Evolutionary conservation across 2,888 invertebrate genomes (phyloP), one percentile per base, ranked within the genome.

Genomic region (Philaethria dido): DNA sequence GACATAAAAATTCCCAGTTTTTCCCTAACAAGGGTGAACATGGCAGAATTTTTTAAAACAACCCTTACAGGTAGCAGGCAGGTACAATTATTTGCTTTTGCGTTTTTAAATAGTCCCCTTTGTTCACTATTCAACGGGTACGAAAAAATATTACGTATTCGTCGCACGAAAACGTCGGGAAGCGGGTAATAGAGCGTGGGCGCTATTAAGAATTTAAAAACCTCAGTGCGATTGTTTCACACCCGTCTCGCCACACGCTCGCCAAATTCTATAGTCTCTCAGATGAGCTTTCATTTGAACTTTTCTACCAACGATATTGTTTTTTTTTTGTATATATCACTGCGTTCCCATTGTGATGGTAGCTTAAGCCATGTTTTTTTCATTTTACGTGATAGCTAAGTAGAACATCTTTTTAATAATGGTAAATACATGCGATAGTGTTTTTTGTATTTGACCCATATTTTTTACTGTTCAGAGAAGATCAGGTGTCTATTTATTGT

Each of bases 131-230:
- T 62, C 66, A 66, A 47, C 61, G 54, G 33, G 36, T 52, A 57
- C 36, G 45, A 62, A 69, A 64, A 69, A 69, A 66, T 62, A 72
- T 68, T 66, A 67, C 63, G 70, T 66, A 72, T 73, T 72, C 73
- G 62, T 54, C 52, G 66, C 74, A 71, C 71, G 71, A 54, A 66
- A 60, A 69, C 62, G 66, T 62, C 59, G 66, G 71, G 61, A 67
- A 71, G 68, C 65, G 64, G 64, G 72, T 72, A 73, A 74, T 71
- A 63, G 68, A 64, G 55, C 55, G 64, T 54, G 69, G 48, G 68
- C 68, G 69, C 73, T 69, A 72, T 74, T 73, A 73, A 72, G 70
- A 74, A 74, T 74, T 73, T 74, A 72, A 74, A 72, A 69, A 68
- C 62, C 69, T 65, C 66, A 59, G 62, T 50, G 64, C 62, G 60